Evolutionary conservation across 2,113 vertebrate genomes (phyloP), one percentile per base, ranked within the genome.

Genomic region (Oreotragus oreotragus): DNA sequence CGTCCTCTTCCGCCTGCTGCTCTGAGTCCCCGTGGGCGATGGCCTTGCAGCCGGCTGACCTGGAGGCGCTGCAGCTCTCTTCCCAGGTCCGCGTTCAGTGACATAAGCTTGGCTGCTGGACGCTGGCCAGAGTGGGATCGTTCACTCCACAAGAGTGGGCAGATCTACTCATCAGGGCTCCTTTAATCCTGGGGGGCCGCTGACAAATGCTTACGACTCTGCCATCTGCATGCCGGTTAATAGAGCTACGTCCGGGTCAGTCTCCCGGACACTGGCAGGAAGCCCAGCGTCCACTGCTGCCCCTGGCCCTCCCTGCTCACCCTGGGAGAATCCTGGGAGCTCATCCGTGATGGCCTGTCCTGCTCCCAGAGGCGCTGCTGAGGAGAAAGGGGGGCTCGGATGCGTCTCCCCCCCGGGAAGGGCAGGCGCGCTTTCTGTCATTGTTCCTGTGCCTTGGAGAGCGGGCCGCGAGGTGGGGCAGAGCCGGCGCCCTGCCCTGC

Each of bases 401-500:
- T 6, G 13, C 8, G 1, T 8, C 79, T 55, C 93, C n/a, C 14
- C 0, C 43, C 30, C 4, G n/a, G 66, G 13, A 11, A 3, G 17
- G 6, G 0, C 0, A 17, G 33, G 27, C 4, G 1, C 3, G 0
- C 2, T 25, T 12, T 9, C 62, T 14, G 4, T 33, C 17, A 0
- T 14, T 1, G 45, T 51, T 51, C 7, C 53, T 39, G 49, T 12
- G 36, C 8, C 15, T 0, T 0, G 0, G 28, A 28, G 43, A 23
- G 4, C 17, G 23, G 79, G 60, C 9, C 3, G 8, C 1, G 7
- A 5, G 33, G 27, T 2, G 45, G n/a, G n/a, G 10, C 28, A 0
- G 25, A 49, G 28, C 1, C 1, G 8, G 19, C 3, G 11, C 19
- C 66, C 30, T 9, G 43, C 43, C 2, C 0, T 27, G 30, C 25